These are phyloP conservation scores for Trilocha varians DNA, from an alignment of 2,888 invertebrate species.

Conservation along the genomic window DNA sequence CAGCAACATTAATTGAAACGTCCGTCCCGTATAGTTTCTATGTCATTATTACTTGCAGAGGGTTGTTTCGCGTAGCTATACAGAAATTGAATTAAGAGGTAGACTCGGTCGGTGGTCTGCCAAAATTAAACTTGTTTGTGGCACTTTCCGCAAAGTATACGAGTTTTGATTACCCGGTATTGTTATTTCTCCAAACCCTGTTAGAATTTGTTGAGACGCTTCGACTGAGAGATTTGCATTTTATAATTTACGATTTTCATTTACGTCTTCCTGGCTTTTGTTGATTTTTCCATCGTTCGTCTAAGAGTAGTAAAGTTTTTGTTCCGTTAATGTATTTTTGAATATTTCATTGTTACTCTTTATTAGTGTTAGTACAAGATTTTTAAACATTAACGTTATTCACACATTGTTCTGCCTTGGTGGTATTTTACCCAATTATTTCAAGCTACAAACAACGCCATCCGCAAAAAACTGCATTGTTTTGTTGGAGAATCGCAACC, in stretches of 20 bases:
- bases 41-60: background rate
- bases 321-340: background rate
- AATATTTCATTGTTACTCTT: background rate
- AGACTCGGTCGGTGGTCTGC: slow-evolving; percentile 10
- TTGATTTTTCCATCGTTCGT: background rate
- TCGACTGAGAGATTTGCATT: background rate
- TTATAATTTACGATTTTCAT: background rate
- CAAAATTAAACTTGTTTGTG: slow-evolving; percentile 31
- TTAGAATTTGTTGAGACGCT: slow-evolving; percentile 13
- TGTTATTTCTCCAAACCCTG: slow-evolving; percentile 27
- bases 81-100: slow-evolving; percentile 12
- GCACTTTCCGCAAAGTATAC: slow-evolving; percentile 19
- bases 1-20: background rate
- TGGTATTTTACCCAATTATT: background rate
- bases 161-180: slow-evolving; percentile 38
- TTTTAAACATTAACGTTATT: too few relatives aligned
- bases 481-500: background rate
- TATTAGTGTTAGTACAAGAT: background rate
- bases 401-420: too few relatives aligned
- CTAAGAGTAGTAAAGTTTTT: background rate
- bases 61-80: slow-evolving; percentile 2
- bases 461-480: background rate
- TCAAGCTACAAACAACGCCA: background rate
- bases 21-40: background rate
- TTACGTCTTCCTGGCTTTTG: background rate